phyloP scores from a whole-genome alignment of 1,140 invertebrate species.

The Cydia pomonella region DNA sequence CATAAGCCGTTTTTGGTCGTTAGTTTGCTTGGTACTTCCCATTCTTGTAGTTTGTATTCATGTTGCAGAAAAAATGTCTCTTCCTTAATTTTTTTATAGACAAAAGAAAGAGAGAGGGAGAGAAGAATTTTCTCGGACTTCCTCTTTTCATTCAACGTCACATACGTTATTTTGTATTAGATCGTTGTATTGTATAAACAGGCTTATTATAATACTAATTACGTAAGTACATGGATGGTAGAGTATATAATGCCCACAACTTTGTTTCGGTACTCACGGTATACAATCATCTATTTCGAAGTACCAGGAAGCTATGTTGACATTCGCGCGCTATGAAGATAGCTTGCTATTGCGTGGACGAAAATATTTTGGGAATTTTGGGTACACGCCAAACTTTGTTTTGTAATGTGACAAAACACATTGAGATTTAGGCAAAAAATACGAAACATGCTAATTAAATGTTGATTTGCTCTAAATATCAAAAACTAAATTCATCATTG shows the following conservation, averaged over 20 bases:
- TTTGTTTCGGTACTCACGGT: neutral
- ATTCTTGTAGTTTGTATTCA: too few species aligned
- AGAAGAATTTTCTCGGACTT: too few species aligned
- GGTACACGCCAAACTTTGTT: neutral
- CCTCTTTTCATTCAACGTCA: too few species aligned
- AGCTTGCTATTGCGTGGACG: constrained; percentile 17
- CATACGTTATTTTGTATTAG: too few species aligned
- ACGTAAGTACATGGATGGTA: neutral
- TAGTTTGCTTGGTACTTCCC: too few species aligned
- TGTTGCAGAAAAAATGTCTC: too few species aligned
- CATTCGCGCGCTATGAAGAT: constrained; percentile 8
- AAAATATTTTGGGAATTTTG: constrained; percentile 26
- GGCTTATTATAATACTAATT: too few species aligned
- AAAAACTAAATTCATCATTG: neutral
- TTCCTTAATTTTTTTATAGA: too few species aligned
- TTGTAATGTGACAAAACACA: constrained; percentile 1
- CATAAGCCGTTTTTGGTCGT: neutral
- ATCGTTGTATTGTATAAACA: too few species aligned
- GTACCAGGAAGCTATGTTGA: constrained; percentile 5
- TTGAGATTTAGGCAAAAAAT: neutral
- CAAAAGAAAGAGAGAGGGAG: too few species aligned
- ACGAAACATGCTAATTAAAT: neutral
- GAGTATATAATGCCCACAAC: neutral
- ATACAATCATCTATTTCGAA: neutral
- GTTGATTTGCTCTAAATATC: neutral